Conservation (phyloP, 2,888 invertebrate species). For the Rhogogaster chlorosoma region DNA sequence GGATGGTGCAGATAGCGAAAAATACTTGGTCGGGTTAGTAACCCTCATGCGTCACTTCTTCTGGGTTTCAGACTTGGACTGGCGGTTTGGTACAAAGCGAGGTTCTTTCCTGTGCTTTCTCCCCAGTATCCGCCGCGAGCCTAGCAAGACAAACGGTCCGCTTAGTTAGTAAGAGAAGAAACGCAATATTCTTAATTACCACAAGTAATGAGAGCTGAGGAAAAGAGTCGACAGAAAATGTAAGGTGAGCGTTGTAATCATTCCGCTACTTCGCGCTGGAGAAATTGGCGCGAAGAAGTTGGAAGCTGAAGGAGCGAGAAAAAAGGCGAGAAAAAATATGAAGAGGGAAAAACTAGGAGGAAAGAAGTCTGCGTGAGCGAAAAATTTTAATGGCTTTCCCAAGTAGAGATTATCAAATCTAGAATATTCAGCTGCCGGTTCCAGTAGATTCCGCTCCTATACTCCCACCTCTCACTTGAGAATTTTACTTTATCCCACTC, state of each 20-base stretch:
- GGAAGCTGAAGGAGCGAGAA: neutral
- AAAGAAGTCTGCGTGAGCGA: slow-evolving; percentile 38
- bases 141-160: slow-evolving; percentile 39
- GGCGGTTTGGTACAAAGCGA: slow-evolving; percentile 11
- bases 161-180: slow-evolving; percentile 51
- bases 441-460: neutral
- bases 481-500: slow-evolving; percentile 17
- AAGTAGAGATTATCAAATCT: slow-evolving; percentile 45
- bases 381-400: slow-evolving; percentile 45
- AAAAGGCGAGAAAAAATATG: neutral
- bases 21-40: slow-evolving; percentile 18
- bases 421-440: slow-evolving; percentile 29
- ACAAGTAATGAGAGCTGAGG: slow-evolving; percentile 54
- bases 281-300: slow-evolving; percentile 31
- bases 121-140: neutral
- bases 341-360: neutral
- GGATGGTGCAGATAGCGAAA: neutral
- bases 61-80: neutral
- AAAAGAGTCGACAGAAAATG: slow-evolving; percentile 32
- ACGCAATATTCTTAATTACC: slow-evolving; percentile 62
- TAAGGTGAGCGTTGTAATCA: slow-evolving; percentile 40
- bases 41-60: slow-evolving; percentile 28
- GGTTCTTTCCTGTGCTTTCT: neutral
- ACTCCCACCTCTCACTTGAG: neutral
- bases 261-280: slow-evolving; percentile 43